phyloP scores from a whole-genome alignment of 2,888 invertebrate species.

The Thymelicus acteon region DNA sequence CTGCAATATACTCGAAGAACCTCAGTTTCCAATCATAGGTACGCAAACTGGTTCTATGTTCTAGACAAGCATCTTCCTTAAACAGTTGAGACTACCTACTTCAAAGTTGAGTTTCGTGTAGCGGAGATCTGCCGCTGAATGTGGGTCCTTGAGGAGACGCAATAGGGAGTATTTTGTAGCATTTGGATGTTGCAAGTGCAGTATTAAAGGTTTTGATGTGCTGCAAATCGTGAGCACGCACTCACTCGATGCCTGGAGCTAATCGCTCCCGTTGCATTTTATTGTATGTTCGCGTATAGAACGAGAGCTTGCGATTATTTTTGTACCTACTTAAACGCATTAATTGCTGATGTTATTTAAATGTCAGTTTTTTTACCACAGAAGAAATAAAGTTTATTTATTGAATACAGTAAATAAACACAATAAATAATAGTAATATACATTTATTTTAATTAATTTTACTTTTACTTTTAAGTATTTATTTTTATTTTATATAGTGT shows the following conservation, averaged over 20 bases:
- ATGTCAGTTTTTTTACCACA: no score
- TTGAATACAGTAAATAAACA: no score
- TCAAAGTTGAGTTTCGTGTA: constrained; percentile 24
- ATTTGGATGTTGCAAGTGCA: constrained; percentile 51
- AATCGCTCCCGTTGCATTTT: constrained; percentile 78
- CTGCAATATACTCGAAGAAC: constrained; percentile 1
- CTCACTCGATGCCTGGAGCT: constrained; percentile 67
- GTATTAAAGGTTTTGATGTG: constrained; percentile 59
- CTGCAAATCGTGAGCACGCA: constrained; percentile 77
- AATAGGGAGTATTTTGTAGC: constrained; percentile 50
- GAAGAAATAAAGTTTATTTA: no score
- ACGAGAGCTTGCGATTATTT: constrained; percentile 3
- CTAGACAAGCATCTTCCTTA: constrained; percentile 74
- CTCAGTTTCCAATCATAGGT: constrained; percentile 53
- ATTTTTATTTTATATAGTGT: no score
- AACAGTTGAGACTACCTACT: constrained; percentile 64
- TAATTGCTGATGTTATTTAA: no score
- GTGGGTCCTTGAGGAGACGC: constrained; percentile 44
- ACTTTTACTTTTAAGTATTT: no score
- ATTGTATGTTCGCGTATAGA: constrained; percentile 48
- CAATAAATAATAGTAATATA: no score
- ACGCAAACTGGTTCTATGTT: constrained; percentile 58
- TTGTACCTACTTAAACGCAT: no score
- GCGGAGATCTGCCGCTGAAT: constrained; percentile 40
- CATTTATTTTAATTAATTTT: no score